These are phyloP conservation scores for Telmatochromis sp. DNA, from an alignment of 2,113 vertebrate genomes.

Conservation along the genomic window DNA sequence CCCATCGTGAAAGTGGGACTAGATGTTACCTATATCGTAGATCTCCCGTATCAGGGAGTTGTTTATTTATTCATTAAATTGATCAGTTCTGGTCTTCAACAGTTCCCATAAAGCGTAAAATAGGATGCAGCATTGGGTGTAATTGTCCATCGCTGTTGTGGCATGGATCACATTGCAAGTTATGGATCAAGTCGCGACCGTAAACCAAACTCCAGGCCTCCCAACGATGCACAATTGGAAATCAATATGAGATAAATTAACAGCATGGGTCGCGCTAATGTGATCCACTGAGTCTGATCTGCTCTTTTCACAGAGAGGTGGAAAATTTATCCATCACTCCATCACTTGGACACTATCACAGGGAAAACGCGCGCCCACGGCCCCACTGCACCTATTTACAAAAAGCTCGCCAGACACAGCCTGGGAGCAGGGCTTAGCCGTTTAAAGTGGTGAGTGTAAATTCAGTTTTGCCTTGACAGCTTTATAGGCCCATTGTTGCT, in stretches of 20 bases:
- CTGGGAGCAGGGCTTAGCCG: conserved; percentile 14
- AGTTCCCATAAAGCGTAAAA: conserved; percentile 12
- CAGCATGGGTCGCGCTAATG: background rate
- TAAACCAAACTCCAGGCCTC: conserved; percentile 27
- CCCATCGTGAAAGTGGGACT: background rate
- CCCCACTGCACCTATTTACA: background rate
- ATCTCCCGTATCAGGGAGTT: background rate
- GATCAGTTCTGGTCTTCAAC: background rate
- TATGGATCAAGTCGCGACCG: conserved; percentile 35
- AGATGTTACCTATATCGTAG: background rate
- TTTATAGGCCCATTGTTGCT: conserved; percentile 66
- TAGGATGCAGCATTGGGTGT: background rate
- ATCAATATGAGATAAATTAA: conserved; percentile 54
- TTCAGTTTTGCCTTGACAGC: conserved; percentile 45
- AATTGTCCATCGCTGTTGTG: conserved; percentile 29
- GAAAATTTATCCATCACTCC: background rate
- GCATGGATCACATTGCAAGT: conserved; percentile 46
- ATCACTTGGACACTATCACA: background rate
- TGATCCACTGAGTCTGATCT: background rate
- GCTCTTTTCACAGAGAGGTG: background rate
- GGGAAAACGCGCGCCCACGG: background rate
- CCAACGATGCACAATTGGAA: conserved; percentile 2
- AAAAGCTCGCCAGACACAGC: background rate
- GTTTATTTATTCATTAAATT: conserved; percentile 30
- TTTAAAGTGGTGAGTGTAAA: conserved; percentile 55